Evolutionary conservation across 1,140 invertebrate genomes (phyloP), one percentile per base, ranked within the genome.

Genomic region (Lethocerus indicus): DNA sequence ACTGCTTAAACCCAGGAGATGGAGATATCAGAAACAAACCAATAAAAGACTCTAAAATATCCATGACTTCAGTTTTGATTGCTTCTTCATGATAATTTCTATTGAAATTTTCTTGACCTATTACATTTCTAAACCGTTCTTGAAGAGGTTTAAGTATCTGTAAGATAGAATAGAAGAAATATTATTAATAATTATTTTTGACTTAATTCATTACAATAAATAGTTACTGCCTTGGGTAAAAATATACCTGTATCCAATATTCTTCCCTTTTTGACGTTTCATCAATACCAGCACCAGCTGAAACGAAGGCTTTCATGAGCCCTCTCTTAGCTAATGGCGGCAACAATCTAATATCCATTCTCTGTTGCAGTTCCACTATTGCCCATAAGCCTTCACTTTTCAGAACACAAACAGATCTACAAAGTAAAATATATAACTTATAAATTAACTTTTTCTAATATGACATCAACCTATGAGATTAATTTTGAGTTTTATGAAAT

Each of bases 1-100:
- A 18, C 13, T 23, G 21, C 9, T 14, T 13, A 20, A 13, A 24
- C 14, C 7, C 12, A 29, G 13, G 20, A 50, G 1, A 47, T 37
- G 20, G 4, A 23, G 9, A 37, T 27, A 37, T 43, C 26, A 43
- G 16, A 7, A 16, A 43, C 54, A 63, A 59, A 71, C 75, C 75
- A 53, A 79, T 75, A 56, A 81, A 71, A 39, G 69, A 74, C 59
- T 83, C 78, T 7, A 83, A 59, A 39, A 78, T 64, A 58, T 75
- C 71, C 16, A 74, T 69, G n/a, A 83, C 64, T 58, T 76, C 71
- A 35, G 67, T 61, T 61, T 74, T 72, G 12, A 76, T 64, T 18
- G 66, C 60, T 54, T 78, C 75, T 48, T 74, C 63, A 26, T 79
- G 72, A 54, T 70, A 76, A 1, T 64, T 65, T 46, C 70, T 67